Conservation (phyloP, 2,113 vertebrate genomes). For the Brachyhypopomus occidentalis region DNA sequence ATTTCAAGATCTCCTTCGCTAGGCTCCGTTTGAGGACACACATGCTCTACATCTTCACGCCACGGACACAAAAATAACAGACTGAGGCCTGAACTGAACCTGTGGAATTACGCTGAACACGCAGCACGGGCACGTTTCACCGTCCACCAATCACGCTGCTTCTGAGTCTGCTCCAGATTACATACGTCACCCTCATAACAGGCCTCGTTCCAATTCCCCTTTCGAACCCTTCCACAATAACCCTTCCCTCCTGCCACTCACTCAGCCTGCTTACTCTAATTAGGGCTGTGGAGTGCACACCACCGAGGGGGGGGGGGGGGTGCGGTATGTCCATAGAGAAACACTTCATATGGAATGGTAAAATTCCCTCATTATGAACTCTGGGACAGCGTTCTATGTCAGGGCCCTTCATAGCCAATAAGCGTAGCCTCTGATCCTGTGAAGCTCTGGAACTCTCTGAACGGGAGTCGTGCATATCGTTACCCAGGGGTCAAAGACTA, state of each 20-base stretch:
- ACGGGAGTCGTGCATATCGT: conserved; percentile 64
- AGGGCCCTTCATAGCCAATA: conserved; percentile 69
- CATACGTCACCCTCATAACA: conserved; percentile 13
- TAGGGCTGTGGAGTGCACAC: not conserved
- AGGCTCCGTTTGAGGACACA: not conserved
- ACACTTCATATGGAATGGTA: conserved; percentile 43
- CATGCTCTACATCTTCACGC: not conserved
- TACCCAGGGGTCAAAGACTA: conserved; percentile 58
- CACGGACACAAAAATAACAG: conserved; percentile 40
- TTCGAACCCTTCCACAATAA: not conserved
- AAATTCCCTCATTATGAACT: conserved; percentile 61
- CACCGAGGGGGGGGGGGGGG: not conserved
- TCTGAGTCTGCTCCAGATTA: not conserved
- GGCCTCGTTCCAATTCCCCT: not conserved
- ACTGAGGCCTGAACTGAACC: conserved; percentile 57
- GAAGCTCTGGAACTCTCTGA: conserved; percentile 59
- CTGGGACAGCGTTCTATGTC: conserved; percentile 61
- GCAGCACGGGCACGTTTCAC: not conserved
- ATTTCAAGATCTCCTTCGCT: not conserved
- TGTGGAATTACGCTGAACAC: not conserved
- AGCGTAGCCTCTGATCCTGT: conserved; percentile 69
- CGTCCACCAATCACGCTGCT: not conserved
- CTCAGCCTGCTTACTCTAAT: conserved; percentile 26
- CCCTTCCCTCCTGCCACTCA: not conserved
- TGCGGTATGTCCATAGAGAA: not conserved